phyloP scores from a whole-genome alignment of 2,113 vertebrate genomes.

The Seriola quinqueradiata region DNA sequence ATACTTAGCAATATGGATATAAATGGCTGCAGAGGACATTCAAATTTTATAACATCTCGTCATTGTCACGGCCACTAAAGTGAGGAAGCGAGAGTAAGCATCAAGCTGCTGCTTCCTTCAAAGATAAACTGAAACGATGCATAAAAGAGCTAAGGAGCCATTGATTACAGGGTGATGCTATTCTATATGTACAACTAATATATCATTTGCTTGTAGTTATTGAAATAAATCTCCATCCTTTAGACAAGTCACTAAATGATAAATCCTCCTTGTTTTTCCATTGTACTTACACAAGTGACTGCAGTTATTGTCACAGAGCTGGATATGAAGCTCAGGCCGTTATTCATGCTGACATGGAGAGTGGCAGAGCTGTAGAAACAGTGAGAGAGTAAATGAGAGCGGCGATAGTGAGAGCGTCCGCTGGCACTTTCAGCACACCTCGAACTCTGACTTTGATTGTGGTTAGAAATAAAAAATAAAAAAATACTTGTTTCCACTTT shows the following conservation, averaged over 20 bases:
- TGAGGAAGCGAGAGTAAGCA: constrained; percentile 6
- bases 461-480: neutral
- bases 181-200: no score
- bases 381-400: neutral
- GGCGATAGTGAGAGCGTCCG: neutral
- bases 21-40: neutral
- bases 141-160: no score
- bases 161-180: no score
- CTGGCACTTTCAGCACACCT: neutral
- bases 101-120: neutral
- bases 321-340: constrained; percentile 98
- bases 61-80: neutral
- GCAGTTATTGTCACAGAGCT: constrained; percentile 97
- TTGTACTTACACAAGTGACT: constrained; percentile 90
- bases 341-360: constrained; percentile 98
- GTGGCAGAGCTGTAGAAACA: constrained; percentile 85
- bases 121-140: no score
- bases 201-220: neutral
- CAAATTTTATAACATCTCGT: neutral
- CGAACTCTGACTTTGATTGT: neutral
- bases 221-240: no score
- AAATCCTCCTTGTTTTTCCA: neutral
- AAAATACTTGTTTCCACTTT: neutral
- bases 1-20: no score
- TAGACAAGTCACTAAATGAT: no score